Conservation (phyloP, 2,888 invertebrate genomes). For the Molanna angustata region DNA sequence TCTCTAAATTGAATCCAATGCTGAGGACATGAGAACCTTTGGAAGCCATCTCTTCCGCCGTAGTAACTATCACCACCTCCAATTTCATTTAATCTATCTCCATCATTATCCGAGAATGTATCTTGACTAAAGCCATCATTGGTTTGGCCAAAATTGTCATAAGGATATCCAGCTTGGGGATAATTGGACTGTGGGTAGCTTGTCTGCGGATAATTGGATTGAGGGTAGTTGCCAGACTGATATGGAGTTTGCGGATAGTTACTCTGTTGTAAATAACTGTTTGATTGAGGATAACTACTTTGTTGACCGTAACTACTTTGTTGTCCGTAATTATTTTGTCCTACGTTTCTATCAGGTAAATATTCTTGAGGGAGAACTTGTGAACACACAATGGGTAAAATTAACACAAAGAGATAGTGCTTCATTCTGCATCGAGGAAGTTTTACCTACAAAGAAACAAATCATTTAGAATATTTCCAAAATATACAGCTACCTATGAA, state of each 20-base stretch:
- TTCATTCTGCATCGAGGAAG: conserved; percentile 13
- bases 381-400: conserved; percentile 9
- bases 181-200: conserved; percentile 14
- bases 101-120: conserved; percentile 9
- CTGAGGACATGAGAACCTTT: conserved; percentile 63
- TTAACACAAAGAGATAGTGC: conserved; percentile 10
- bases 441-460: conserved; percentile 14
- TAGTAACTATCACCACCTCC: conserved; percentile 12
- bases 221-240: conserved; percentile 12
- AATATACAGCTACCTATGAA: background rate
- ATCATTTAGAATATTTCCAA: background rate
- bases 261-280: conserved; percentile 17
- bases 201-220: conserved; percentile 14
- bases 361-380: conserved; percentile 18
- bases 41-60: conserved; percentile 10
- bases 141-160: conserved; percentile 2
- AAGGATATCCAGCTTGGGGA: conserved; percentile 1
- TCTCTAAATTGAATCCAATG: conserved; percentile 82
- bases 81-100: conserved; percentile 13
- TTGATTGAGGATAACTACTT: background rate
- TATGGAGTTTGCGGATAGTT: conserved; percentile 14
- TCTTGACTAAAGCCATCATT: conserved; percentile 24
- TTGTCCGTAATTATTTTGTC: conserved; percentile 7
- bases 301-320: conserved; percentile 7
- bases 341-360: conserved; percentile 11